These are phyloP conservation scores for Sphaerophoria taeniata DNA, from an alignment of 2,888 invertebrate species.

Conservation along the genomic window DNA sequence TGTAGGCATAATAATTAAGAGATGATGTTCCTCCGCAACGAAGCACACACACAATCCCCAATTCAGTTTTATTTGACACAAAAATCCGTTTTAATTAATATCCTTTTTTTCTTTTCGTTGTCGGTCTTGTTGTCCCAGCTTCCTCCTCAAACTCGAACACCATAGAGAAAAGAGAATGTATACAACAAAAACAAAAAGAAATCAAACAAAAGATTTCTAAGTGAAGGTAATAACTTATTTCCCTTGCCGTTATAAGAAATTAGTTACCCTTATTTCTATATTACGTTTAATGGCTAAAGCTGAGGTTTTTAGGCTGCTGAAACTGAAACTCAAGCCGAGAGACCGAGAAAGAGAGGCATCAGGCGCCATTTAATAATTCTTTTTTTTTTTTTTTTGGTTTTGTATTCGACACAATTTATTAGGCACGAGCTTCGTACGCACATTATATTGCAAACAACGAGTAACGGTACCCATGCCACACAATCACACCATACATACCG, in stretches of 20 bases:
- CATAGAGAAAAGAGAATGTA: not conserved
- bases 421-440: constrained; percentile 17
- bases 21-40: constrained; percentile 47
- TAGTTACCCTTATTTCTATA: constrained; percentile 36
- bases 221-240: constrained; percentile 71
- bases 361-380: constrained; percentile 57
- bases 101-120: constrained; percentile 38
- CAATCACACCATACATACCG: constrained; percentile 14
- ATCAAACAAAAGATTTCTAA: constrained; percentile 70
- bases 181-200: not conserved
- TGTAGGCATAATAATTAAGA: constrained; percentile 52
- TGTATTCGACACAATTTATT: constrained; percentile 28
- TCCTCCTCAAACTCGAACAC: not conserved
- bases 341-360: constrained; percentile 18
- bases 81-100: constrained; percentile 74
- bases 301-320: not conserved
- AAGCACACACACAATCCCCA: constrained; percentile 30
- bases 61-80: constrained; percentile 66
- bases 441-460: constrained; percentile 5
- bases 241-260: constrained; percentile 32
- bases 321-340: not conserved
- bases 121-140: not conserved
- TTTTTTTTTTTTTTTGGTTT: constrained; percentile 16
- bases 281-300: constrained; percentile 13
- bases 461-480: constrained; percentile 13